Conservation (phyloP, 2,797 vertebrate species). For the Apodemus agrarius region DNA sequence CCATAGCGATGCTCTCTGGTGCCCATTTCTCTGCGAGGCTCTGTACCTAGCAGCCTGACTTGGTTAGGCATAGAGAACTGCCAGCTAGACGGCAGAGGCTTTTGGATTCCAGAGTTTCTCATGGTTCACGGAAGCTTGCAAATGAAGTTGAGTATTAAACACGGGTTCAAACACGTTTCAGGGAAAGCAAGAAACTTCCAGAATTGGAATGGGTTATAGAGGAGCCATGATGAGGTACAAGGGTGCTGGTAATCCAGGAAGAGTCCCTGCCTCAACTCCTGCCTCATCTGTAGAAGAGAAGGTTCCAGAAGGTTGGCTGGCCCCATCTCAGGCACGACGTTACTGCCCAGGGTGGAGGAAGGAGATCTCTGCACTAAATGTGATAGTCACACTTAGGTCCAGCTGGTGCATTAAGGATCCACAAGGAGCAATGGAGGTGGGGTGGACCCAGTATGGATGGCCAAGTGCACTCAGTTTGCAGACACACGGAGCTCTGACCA, state of each 20-base stretch:
- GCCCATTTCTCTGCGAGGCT: not conserved
- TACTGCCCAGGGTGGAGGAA: too few species aligned
- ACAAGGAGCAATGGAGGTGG: not conserved
- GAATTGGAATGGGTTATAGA: not conserved
- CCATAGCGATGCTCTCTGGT: not conserved
- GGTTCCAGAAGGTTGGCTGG: not conserved
- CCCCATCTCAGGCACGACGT: not conserved
- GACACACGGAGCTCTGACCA: not conserved
- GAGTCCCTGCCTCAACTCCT: not conserved
- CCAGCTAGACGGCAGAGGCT: accelerated
- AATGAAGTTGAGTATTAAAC: not conserved
- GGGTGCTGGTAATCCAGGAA: not conserved
- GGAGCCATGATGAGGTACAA: not conserved
- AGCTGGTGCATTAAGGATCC: not conserved
- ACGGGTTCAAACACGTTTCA: too few species aligned
- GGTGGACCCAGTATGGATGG: accelerated
- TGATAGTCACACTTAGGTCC: not conserved
- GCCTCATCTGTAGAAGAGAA: not conserved
- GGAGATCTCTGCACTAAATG: not conserved
- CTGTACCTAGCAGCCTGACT: not conserved
- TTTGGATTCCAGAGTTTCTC: not conserved
- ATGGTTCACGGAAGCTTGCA: not conserved
- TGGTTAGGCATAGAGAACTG: not conserved
- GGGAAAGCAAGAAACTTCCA: not conserved
- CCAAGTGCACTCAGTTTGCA: not conserved